Evolutionary conservation across 2,888 invertebrate species (phyloP).

Genomic region (Dermolepida albohirtum): DNA sequence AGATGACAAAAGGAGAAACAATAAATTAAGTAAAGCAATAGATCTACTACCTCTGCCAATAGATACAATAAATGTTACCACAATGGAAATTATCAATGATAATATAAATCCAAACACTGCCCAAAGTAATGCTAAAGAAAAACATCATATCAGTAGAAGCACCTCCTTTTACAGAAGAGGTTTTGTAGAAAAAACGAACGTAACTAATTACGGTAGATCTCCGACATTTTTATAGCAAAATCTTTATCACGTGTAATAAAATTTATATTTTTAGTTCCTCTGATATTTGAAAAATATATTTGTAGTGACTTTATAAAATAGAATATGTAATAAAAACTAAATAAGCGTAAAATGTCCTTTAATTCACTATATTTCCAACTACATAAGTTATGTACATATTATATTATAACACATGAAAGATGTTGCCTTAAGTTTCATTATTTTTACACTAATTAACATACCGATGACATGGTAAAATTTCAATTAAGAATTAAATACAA

Average conservation of each 20-base stretch:
- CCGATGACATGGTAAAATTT: too few species aligned
- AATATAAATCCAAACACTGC: conserved; percentile 15
- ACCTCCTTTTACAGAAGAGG: conserved; percentile 55
- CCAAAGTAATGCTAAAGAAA: conserved; percentile 21
- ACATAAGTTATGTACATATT: too few species aligned
- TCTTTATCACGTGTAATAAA: not conserved
- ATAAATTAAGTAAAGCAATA: conserved; percentile 34
- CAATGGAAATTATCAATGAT: not conserved
- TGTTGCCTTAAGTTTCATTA: too few species aligned
- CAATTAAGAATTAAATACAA: too few species aligned
- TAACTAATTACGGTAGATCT: conserved; percentile 40
- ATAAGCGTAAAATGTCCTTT: too few species aligned
- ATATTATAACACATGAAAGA: too few species aligned
- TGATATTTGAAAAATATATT: not conserved
- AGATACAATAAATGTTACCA: conserved; percentile 3
- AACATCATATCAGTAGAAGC: conserved; percentile 14
- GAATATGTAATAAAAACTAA: too few species aligned
- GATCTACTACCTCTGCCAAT: conserved; percentile 34
- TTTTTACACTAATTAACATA: too few species aligned
- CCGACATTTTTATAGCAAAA: conserved; percentile 8
- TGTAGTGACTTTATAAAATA: too few species aligned
- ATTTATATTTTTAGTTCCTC: conserved; percentile 3
- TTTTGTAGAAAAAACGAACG: conserved; percentile 59
- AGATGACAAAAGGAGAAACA: conserved; percentile 31
- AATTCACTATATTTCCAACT: too few species aligned